phyloP scores from a whole-genome alignment of 2,888 invertebrate species.

The Lutraria lutraria region DNA sequence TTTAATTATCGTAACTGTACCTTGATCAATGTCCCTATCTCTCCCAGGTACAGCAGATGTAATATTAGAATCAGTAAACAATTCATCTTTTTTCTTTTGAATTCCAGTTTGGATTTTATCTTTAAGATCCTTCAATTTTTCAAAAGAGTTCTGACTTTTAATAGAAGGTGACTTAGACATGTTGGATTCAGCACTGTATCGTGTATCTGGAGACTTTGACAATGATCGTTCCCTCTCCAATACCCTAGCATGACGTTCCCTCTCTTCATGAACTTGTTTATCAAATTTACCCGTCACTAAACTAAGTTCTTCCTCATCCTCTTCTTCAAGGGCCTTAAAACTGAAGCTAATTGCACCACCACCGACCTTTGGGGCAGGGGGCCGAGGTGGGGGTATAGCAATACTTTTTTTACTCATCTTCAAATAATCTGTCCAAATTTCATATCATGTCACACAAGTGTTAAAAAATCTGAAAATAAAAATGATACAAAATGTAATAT shows the following conservation, averaged over 20 bases:
- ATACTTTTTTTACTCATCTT: conserved; percentile 48
- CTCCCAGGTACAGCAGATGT: neutral
- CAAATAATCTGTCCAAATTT: neutral
- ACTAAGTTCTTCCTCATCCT: conserved; percentile 80
- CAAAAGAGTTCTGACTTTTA: conserved; percentile 68
- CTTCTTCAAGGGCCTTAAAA: conserved; percentile 79
- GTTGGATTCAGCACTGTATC: neutral
- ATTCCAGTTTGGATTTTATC: conserved; percentile 74
- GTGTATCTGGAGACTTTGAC: conserved; percentile 47
- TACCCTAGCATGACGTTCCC: conserved; percentile 42
- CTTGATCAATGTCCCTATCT: neutral
- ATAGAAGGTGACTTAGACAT: conserved; percentile 47
- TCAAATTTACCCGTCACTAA: conserved; percentile 78
- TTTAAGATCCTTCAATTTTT: conserved; percentile 72
- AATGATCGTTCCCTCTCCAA: conserved; percentile 44
- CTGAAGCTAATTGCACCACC: conserved; percentile 77
- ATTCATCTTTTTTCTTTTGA: conserved; percentile 78
- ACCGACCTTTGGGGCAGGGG: conserved; percentile 52
- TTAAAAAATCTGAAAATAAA: conserved; percentile 2
- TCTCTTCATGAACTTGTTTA: conserved; percentile 68
- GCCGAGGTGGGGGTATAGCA: conserved; percentile 47
- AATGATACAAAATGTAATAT: neutral
- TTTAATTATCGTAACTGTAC: neutral
- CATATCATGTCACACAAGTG: neutral
- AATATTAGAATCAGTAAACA: conserved; percentile 57